A percentile compares a stretch with the other conserved stretches of the same genome.
These are phyloP conservation scores for Heliconius sara DNA, from an alignment of 2,888 invertebrate species.

Conservation along the genomic window DNA sequence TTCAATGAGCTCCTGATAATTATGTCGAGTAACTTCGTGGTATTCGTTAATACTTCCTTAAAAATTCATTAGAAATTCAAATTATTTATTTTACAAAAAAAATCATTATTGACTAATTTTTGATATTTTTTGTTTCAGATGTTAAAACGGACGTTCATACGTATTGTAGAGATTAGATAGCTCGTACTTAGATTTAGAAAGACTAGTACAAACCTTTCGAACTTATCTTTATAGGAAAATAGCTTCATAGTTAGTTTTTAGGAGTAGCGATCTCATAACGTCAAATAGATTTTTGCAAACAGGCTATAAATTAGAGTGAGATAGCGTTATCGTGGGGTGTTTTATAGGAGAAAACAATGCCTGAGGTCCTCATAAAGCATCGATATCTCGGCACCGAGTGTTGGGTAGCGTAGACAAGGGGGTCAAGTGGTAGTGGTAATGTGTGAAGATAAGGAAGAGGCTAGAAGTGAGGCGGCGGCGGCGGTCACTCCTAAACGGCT, in stretches of 20 bases:
- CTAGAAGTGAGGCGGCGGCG: conserved; percentile 68
- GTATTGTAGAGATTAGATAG: conserved; percentile 65
- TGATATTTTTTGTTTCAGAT: conserved; percentile 72
- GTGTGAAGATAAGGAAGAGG: conserved; percentile 81
- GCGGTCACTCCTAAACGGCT: conserved; percentile 68
- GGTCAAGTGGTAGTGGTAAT: conserved; percentile 58
- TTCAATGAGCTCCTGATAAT: conserved; percentile 74
- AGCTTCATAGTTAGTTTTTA: conserved; percentile 53
- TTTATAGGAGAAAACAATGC: conserved; percentile 78
- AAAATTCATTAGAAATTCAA: conserved; percentile 70
- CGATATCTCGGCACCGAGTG: conserved; percentile 78
- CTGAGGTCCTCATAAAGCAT: conserved; percentile 77
- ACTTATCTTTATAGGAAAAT: conserved; percentile 61
- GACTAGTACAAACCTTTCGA: conserved; percentile 78
- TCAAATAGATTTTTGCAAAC: conserved; percentile 56
- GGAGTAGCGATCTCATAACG: conserved; percentile 53
- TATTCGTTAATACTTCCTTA: conserved; percentile 71
- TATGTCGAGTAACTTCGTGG: conserved; percentile 71
- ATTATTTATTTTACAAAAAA: neutral
- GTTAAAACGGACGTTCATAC: conserved; percentile 79
- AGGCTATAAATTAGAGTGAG: conserved; percentile 67
- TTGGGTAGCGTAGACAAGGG: conserved; percentile 63
- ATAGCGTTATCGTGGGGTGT: conserved; percentile 70
- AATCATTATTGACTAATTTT: neutral
- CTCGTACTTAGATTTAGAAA: conserved; percentile 53